Conservation (phyloP, 2,113 vertebrate species). For the Genyomyrus donnyi region DNA sequence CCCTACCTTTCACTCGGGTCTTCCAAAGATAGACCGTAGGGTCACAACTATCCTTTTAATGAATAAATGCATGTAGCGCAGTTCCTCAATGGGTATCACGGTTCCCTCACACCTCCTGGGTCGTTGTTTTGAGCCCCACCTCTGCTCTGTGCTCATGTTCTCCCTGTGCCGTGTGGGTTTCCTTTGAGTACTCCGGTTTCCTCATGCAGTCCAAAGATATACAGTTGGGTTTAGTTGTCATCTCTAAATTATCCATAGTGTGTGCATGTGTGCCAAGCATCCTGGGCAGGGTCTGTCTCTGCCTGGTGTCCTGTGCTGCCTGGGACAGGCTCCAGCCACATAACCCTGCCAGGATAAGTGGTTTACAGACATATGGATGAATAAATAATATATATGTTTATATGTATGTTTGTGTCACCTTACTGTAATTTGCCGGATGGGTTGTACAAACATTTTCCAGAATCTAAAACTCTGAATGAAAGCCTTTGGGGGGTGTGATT, state of each 20-base stretch:
- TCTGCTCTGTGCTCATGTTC: neutral
- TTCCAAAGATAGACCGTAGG: neutral
- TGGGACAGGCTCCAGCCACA: neutral
- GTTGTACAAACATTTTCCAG: neutral
- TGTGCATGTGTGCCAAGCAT: neutral
- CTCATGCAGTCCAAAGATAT: neutral
- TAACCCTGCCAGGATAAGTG: neutral
- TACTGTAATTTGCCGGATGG: neutral
- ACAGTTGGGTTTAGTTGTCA: neutral
- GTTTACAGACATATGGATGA: neutral
- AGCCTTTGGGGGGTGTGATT: neutral
- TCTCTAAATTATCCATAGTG: neutral
- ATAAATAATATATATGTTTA: neutral
- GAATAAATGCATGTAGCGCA: neutral
- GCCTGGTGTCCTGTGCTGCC: neutral
- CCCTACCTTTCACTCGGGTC: neutral
- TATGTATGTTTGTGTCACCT: neutral
- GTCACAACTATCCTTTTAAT: neutral
- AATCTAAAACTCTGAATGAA: neutral
- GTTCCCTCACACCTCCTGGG: neutral
- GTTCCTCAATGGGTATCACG: neutral
- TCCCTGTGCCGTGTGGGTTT: neutral
- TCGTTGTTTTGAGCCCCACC: neutral
- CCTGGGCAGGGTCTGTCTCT: neutral
- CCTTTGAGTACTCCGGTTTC: neutral